Conservation (phyloP, 2,797 vertebrate species). For the Siniperca scherzeri region DNA sequence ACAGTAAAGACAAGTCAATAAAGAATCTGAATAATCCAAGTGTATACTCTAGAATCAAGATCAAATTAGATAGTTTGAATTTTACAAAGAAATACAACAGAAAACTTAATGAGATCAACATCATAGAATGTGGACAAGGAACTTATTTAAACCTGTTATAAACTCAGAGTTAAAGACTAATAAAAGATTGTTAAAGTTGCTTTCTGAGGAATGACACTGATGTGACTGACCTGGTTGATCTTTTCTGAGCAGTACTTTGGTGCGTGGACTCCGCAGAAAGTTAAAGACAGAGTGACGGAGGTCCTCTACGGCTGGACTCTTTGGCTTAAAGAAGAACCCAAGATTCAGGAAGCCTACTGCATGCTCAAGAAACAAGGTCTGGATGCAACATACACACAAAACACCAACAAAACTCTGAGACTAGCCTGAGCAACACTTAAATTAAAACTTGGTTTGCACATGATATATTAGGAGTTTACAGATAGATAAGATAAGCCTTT, state of each 20-base stretch:
- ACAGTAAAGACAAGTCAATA: no score
- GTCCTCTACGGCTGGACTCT: conserved; percentile 93
- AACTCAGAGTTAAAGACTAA: not conserved
- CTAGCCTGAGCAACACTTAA: not conserved
- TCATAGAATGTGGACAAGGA: not conserved
- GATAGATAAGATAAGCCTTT: not conserved
- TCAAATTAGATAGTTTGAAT: not conserved
- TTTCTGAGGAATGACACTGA: not conserved
- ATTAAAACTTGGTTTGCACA: not conserved
- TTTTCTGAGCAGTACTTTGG: conserved; percentile 86
- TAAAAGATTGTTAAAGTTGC: not conserved
- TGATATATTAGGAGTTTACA: not conserved
- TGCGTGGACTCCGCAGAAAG: conserved; percentile 87
- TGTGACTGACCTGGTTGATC: not conserved
- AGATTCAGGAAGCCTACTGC: conserved; percentile 92
- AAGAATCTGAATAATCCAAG: not conserved
- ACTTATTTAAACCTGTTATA: not conserved
- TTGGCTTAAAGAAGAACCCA: conserved; percentile 91
- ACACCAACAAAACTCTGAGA: not conserved
- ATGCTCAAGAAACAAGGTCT: conserved; percentile 96
- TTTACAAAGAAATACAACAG: no score
- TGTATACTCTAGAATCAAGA: not conserved
- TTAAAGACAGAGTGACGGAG: conserved; percentile 90
- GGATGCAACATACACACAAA: not conserved
- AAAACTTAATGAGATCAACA: not conserved